Base-by-base conservation (phyloP, 2,797 vertebrate species). In the Pelobates cultripes region DNA sequence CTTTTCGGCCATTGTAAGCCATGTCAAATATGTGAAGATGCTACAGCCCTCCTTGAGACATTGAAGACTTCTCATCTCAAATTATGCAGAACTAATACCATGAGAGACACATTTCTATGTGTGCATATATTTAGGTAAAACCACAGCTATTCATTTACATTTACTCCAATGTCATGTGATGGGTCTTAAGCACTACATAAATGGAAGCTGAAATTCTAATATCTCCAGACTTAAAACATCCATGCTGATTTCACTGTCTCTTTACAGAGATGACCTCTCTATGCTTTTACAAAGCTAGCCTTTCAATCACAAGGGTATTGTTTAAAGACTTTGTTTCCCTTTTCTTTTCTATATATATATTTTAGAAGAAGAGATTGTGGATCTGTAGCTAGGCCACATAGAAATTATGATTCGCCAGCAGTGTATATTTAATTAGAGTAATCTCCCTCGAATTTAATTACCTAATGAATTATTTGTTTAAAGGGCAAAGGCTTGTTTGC, bases 391-490 rank as follows among this genome's bases (percentile, higher is more conserved):
- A 90, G 90, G 91, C 91, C 92, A 90, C 92, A 90, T 85, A 88
- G 89, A 93, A 93, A 93, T 94, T 94, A 93, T 91, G 90, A 93
- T 94, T 94, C 92, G 85, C 90, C 82, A 86, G 91, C 90, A 89
- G 91, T 92, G 87, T 92, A 87, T 91, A 92, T 93, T 94, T 93
- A 93, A 94, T 94, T 94, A 93, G 91, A 91, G 87, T 91, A 94
- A 92, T 94, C 92, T 92, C 90, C 88, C 90, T 93, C 91, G 89
- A 92, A 92, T 93, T 93, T 94, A 93, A 94, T 94, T 93, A 93
- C 91, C 90, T 93, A 94, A 93, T 94, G 92, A 93, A 93, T 94
- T 93, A 93, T 94, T 93, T 94, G 93, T 93, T 93, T 92, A 92
- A 93, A 93, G 93, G 91, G 92, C 92, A 92, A 91, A 57, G 84